Conservation (phyloP, 2,888 invertebrate species). For the Lepas anatifera region DNA sequence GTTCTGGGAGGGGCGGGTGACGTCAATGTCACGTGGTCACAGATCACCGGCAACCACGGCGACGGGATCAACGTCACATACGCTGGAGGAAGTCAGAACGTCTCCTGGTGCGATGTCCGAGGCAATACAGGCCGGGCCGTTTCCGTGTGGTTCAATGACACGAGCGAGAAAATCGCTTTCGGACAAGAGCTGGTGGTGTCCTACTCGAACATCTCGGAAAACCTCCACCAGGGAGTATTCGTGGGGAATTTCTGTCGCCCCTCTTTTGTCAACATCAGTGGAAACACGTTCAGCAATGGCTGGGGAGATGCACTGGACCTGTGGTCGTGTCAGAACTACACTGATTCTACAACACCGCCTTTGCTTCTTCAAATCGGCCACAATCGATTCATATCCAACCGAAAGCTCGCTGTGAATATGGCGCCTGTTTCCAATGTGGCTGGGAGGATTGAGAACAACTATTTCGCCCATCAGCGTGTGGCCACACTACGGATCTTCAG, state of each 20-base stretch:
- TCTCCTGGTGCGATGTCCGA: conserved; percentile 71
- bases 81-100: conserved; percentile 83
- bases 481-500: conserved; percentile 73
- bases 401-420: conserved; percentile 56
- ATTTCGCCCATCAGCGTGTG: conserved; percentile 64
- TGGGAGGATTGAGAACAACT: conserved; percentile 73
- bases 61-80: conserved; percentile 94
- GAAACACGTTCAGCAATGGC: conserved; percentile 74
- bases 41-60: conserved; percentile 78
- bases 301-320: conserved; percentile 65
- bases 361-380: conserved; percentile 64
- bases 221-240: conserved; percentile 73
- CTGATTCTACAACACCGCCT: conserved; percentile 29
- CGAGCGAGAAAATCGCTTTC: conserved; percentile 44
- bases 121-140: conserved; percentile 81
- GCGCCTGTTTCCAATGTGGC: conserved; percentile 68
- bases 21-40: conserved; percentile 80
- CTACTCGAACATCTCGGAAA: conserved; percentile 48
- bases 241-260: conserved; percentile 84
- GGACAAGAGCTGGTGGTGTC: not conserved
- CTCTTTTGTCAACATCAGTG: conserved; percentile 69
- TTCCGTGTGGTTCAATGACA: conserved; percentile 65
- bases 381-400: conserved; percentile 64
- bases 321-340: conserved; percentile 60
- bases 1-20: conserved; percentile 84